A percentile compares a stretch with the other conserved stretches of the same genome.
Conservation (phyloP, 2,797 vertebrate genomes). For the Sebastes hubbsi region DNA sequence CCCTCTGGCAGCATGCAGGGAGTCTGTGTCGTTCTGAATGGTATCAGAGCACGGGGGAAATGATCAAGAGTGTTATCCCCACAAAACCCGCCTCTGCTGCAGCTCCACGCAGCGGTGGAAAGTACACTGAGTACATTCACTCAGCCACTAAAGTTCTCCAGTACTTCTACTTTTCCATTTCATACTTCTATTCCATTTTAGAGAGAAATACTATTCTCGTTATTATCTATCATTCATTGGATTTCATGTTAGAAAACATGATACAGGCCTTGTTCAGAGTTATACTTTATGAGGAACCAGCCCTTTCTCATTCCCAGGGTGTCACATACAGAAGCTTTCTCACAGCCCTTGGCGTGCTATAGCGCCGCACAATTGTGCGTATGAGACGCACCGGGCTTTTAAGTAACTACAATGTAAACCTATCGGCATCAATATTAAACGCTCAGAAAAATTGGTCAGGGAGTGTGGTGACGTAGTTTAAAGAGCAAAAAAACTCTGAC, state of each 20-base stretch:
- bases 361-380: too few species aligned
- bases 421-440: too few species aligned
- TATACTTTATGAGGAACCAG: not conserved
- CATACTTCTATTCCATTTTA: not conserved
- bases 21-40: not conserved
- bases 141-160: not conserved
- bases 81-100: not conserved
- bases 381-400: accelerated
- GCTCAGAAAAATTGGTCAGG: too few species aligned
- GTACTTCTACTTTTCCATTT: not conserved
- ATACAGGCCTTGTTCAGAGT: not conserved
- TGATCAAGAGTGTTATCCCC: not conserved
- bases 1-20: not conserved
- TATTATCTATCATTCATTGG: not conserved
- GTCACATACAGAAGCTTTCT: not conserved
- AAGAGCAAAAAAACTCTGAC: too few species aligned
- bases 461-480: too few species aligned
- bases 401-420: not conserved
- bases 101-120: not conserved
- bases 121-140: not conserved
- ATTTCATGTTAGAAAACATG: not conserved
- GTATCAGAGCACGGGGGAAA: not conserved
- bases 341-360: too few species aligned
- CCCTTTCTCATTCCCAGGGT: too few species aligned
- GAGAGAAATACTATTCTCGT: not conserved